phyloP scores from a whole-genome alignment of 1,140 invertebrate species.

The Lepidurus arcticus region DNA sequence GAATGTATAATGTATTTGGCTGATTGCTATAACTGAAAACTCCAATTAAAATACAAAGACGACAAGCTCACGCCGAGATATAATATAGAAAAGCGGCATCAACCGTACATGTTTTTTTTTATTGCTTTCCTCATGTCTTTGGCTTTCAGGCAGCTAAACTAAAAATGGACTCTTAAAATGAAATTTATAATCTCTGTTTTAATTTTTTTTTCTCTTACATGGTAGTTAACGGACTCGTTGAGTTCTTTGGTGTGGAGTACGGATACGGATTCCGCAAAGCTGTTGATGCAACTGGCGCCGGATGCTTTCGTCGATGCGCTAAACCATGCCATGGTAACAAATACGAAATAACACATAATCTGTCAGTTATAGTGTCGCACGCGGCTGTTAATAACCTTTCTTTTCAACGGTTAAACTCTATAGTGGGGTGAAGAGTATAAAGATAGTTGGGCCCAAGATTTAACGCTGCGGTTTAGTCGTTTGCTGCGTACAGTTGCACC shows the following conservation, averaged over 20 bases:
- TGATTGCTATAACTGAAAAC: too few species aligned
- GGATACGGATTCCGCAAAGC: conserved; percentile 63
- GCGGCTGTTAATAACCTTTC: background rate
- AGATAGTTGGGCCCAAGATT: conserved; percentile 45
- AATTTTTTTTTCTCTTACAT: conserved; percentile 34
- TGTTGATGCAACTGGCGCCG: conserved; percentile 60
- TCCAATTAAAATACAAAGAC: too few species aligned
- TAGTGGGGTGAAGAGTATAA: conserved; percentile 57
- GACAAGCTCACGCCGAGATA: too few species aligned
- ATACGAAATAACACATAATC: too few species aligned
- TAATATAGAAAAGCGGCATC: too few species aligned
- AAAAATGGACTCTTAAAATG: too few species aligned
- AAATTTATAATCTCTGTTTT: too few species aligned
- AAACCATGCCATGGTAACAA: conserved; percentile 65
- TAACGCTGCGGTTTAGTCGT: conserved; percentile 30
- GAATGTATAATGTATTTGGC: too few species aligned
- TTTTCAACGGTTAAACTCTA: conserved; percentile 38
- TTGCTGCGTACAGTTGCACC: conserved; percentile 35
- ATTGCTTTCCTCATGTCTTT: too few species aligned
- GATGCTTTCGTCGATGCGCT: conserved; percentile 83
- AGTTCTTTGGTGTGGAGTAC: conserved; percentile 92
- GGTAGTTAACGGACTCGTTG: conserved; percentile 59
- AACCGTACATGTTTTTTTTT: too few species aligned
- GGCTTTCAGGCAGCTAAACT: too few species aligned
- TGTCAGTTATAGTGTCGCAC: too few species aligned